Conservation (phyloP, 1,140 invertebrate genomes). For the Megalopta genalis region DNA sequence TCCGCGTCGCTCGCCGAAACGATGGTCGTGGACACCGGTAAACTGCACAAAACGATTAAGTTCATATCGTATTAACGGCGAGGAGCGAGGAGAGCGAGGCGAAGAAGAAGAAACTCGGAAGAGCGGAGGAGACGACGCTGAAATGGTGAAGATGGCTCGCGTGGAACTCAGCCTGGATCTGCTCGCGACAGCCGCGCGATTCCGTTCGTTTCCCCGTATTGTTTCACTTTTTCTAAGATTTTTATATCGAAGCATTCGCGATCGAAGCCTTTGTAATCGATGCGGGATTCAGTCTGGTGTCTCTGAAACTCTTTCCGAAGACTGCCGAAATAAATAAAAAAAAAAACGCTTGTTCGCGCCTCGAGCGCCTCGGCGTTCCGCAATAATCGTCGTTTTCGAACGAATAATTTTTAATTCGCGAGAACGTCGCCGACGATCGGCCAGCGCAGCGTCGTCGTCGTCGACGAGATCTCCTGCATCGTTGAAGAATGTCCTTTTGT, state of each 20-base stretch:
- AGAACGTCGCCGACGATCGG: neutral
- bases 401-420: neutral
- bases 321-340: too few relatives aligned
- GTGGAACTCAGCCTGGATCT: conserved; percentile 20
- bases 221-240: too few relatives aligned
- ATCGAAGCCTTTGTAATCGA: neutral
- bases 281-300: conserved; percentile 36
- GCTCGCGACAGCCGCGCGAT: neutral
- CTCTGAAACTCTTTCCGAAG: conserved; percentile 53
- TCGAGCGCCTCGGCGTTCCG: conserved; percentile 22
- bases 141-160: conserved; percentile 30
- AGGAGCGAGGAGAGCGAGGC: neutral
- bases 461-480: neutral
- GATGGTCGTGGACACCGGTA: conserved; percentile 6
- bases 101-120: neutral
- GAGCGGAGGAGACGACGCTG: neutral
- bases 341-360: conserved; percentile 57
- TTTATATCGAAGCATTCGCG: too few relatives aligned
- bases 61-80: conserved; percentile 16
- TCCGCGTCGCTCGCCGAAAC: neutral
- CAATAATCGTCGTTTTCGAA: conserved; percentile 37
- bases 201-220: too few relatives aligned
- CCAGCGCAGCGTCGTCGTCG: neutral
- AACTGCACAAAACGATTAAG: conserved; percentile 45
- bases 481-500: neutral